These are phyloP conservation scores for Leptoteleia sp. DNA, from an alignment of 1,140 invertebrate species.

Conservation along the genomic window DNA sequence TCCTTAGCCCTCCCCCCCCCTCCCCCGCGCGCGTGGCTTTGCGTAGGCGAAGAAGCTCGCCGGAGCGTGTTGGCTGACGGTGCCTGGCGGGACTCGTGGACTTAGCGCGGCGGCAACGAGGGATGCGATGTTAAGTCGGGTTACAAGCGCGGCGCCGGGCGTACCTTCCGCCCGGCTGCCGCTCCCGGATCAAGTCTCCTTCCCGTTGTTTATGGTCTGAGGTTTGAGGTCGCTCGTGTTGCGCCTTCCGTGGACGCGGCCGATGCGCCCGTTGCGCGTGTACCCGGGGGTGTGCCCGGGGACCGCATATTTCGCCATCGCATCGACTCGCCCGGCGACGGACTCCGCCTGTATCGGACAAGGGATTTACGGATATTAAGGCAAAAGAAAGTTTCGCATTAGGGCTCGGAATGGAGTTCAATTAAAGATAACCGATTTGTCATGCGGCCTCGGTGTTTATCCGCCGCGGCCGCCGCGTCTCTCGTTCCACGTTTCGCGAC, in stretches of 20 bases:
- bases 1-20: constrained; percentile 40
- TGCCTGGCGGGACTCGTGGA: constrained; percentile 67
- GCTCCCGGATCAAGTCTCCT: constrained; percentile 38
- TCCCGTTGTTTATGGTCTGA: constrained; percentile 56
- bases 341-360: too few species aligned
- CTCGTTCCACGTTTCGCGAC: too few species aligned
- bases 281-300: too few species aligned
- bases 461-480: too few species aligned
- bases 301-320: too few species aligned
- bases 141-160: too few species aligned
- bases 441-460: too few species aligned
- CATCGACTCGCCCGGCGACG: too few species aligned
- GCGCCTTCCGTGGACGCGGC: too few species aligned
- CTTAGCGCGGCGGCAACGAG: constrained; percentile 69
- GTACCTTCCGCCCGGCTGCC: background rate
- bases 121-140: constrained; percentile 75
- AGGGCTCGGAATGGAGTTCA: constrained; percentile 24
- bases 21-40: constrained; percentile 16
- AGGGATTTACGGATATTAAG: too few species aligned
- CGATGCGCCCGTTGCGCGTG: too few species aligned
- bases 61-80: constrained; percentile 12
- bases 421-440: constrained; percentile 44
- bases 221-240: constrained; percentile 56
- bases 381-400: constrained; percentile 19
- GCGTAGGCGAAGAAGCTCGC: constrained; percentile 40